Conservation (phyloP, 2,888 invertebrate species). For the Pterostichus niger region DNA sequence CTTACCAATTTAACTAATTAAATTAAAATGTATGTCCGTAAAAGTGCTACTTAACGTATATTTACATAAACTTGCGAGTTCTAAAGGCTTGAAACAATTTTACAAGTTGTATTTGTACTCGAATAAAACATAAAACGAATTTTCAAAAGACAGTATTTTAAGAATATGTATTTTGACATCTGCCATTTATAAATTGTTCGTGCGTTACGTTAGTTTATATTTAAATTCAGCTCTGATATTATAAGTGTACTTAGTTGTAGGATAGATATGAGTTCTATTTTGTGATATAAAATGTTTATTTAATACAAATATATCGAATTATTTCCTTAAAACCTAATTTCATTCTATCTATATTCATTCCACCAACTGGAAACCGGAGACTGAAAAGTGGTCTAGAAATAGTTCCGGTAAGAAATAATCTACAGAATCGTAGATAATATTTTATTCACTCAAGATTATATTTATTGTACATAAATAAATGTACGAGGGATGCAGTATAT, state of each 20-base stretch:
- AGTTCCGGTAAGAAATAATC: too few species aligned
- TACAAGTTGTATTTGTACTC: constrained; percentile 12
- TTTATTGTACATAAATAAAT: too few species aligned
- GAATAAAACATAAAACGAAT: constrained; percentile 36
- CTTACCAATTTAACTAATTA: constrained; percentile 19
- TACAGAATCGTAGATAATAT: too few species aligned
- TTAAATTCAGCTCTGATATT: constrained; percentile 36
- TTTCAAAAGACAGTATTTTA: background rate
- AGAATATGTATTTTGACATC: constrained; percentile 25
- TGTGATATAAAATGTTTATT: constrained; percentile 59
- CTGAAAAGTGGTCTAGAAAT: too few species aligned
- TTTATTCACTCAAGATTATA: too few species aligned
- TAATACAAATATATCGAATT: constrained; percentile 47
- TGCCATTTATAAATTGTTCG: constrained; percentile 16
- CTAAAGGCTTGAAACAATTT: constrained; percentile 4
- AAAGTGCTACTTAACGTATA: constrained; percentile 17
- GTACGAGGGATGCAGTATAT: too few species aligned
- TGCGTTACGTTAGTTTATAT: constrained; percentile 27
- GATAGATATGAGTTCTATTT: constrained; percentile 52
- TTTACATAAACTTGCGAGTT: background rate
- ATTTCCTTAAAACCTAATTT: too few species aligned
- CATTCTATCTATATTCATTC: too few species aligned
- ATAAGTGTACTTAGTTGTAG: constrained; percentile 56
- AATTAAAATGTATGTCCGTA: background rate
- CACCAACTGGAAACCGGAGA: too few species aligned